These are phyloP conservation scores for Aix galericulata DNA, from an alignment of 2,113 vertebrate genomes.

Conservation along the genomic window DNA sequence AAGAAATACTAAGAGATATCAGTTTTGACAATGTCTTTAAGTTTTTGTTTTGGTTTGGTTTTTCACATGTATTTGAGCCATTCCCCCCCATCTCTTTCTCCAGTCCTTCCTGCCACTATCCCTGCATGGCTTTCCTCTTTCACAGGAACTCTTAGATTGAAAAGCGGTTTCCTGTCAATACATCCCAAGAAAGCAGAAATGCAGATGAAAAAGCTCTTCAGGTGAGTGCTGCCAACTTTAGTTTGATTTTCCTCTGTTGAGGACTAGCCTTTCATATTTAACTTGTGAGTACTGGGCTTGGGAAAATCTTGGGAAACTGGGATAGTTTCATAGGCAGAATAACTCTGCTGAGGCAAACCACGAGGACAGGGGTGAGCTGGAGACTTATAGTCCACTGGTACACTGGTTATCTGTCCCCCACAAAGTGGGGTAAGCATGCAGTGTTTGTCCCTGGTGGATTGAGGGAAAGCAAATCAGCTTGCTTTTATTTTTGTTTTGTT, in stretches of 20 bases:
- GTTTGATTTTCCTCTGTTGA: neutral
- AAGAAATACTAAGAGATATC: neutral
- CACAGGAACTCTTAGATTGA: neutral
- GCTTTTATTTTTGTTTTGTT: neutral
- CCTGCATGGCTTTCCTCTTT: neutral
- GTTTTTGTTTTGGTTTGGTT: neutral
- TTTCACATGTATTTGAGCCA: neutral
- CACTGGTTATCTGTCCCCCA: neutral
- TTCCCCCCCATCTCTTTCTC: neutral
- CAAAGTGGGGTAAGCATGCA: neutral
- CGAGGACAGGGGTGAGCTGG: neutral
- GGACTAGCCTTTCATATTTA: neutral
- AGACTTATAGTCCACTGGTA: neutral
- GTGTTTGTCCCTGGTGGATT: neutral
- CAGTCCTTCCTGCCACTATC: neutral
- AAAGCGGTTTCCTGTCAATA: neutral
- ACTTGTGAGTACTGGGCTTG: accelerated
- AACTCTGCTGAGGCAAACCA: neutral
- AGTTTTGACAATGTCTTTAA: neutral
- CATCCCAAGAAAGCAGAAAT: neutral
- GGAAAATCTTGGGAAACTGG: neutral
- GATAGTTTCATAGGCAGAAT: neutral
- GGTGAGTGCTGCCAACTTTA: neutral
- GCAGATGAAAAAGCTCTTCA: neutral
- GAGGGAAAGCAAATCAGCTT: neutral